phyloP scores from a whole-genome alignment of 2,888 invertebrate species.

The Julus scanicus region DNA sequence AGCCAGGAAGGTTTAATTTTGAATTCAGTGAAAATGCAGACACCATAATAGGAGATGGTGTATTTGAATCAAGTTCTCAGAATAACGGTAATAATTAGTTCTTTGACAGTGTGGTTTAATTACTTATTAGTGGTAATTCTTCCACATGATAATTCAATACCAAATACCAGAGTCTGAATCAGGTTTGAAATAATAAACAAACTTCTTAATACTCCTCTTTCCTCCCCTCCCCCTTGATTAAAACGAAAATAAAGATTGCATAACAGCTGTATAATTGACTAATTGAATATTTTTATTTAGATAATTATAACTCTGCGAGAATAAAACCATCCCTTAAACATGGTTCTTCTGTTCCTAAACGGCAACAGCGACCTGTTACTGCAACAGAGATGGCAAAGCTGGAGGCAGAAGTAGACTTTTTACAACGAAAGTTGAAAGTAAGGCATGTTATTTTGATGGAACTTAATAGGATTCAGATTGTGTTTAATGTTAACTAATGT shows the following conservation, averaged over 20 bases:
- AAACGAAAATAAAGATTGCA: too few species aligned
- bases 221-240: too few species aligned
- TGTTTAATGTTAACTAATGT: background rate
- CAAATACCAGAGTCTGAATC: too few species aligned
- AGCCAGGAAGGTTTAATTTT: background rate
- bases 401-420: slow-evolving; percentile 51
- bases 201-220: too few species aligned
- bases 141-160: too few species aligned
- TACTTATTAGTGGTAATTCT: too few species aligned
- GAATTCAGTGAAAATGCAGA: background rate
- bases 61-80: slow-evolving; percentile 8
- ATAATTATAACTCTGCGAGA: slow-evolving; percentile 23
- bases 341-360: background rate
- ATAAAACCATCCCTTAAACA: slow-evolving; percentile 16
- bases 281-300: background rate
- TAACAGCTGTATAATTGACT: too few species aligned
- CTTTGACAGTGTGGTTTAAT: too few species aligned
- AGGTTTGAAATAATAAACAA: too few species aligned
- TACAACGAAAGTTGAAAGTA: slow-evolving; percentile 36
- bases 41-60: slow-evolving; percentile 21
- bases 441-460: background rate
- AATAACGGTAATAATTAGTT: slow-evolving; percentile 1
- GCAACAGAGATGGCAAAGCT: slow-evolving; percentile 53
- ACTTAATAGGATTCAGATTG: background rate
- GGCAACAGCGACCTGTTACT: slow-evolving; percentile 17